Conservation (phyloP, 2,797 vertebrate genomes). For the Protonibea diacanthus region DNA sequence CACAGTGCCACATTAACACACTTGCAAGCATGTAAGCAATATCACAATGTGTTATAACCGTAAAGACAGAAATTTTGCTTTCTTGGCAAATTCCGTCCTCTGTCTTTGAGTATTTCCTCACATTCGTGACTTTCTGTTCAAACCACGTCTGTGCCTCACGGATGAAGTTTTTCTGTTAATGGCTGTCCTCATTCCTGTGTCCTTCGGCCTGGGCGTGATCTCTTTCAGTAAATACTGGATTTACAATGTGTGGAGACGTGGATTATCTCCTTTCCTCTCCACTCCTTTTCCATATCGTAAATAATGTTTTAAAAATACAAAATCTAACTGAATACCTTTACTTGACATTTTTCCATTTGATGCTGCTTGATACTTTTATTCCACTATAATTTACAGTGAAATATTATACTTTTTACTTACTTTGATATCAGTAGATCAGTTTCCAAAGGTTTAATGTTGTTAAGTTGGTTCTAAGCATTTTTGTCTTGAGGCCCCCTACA, state of each 20-base stretch:
- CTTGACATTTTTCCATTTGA: background rate
- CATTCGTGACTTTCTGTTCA: slow-evolving; percentile 12
- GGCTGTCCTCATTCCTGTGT: background rate
- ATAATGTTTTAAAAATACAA: background rate
- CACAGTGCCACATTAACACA: background rate
- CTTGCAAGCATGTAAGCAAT: background rate
- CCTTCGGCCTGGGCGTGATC: background rate
- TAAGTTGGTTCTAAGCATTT: background rate
- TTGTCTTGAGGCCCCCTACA: background rate
- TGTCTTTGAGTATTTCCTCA: background rate
- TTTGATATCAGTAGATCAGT: no score
- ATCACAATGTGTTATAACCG: background rate
- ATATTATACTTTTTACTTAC: no score
- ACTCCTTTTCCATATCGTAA: background rate
- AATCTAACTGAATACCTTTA: background rate
- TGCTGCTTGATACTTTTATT: background rate
- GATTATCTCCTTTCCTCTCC: no score
- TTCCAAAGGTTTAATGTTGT: no score
- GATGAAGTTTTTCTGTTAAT: background rate
- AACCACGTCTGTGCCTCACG: background rate
- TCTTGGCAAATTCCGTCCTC: background rate
- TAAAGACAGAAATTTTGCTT: background rate
- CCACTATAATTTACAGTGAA: background rate
- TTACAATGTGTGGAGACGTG: background rate
- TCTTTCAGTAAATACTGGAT: slow-evolving; percentile 5